Evolutionary conservation across 1,140 invertebrate genomes (phyloP).

Genomic region (Ips typographus): DNA sequence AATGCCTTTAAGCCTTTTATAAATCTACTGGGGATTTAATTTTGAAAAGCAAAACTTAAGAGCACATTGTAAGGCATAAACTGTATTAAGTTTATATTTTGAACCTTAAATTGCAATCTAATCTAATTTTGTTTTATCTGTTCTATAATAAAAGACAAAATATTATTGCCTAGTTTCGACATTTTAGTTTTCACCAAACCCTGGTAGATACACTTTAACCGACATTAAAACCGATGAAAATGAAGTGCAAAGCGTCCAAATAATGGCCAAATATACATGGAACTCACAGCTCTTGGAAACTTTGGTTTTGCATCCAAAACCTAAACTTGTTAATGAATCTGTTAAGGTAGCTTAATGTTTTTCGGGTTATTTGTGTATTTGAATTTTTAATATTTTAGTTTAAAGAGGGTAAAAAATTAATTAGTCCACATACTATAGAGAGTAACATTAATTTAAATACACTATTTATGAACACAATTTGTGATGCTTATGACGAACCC

Average conservation of each 20-base stretch:
- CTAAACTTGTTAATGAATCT: slow-evolving; percentile 1
- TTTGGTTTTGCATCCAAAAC: slow-evolving; percentile 22
- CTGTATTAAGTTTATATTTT: too few relatives aligned
- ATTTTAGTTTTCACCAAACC: slow-evolving; percentile 65
- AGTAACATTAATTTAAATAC: slow-evolving; percentile 60
- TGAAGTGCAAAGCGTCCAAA: slow-evolving; percentile 53
- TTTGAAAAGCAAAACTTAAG: too few relatives aligned
- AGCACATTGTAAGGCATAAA: too few relatives aligned
- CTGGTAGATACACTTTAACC: slow-evolving; percentile 61
- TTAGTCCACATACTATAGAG: slow-evolving; percentile 50
- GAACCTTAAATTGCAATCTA: too few relatives aligned
- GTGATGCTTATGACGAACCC: slow-evolving; percentile 60
- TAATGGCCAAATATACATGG: slow-evolving; percentile 57
- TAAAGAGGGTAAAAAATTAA: slow-evolving; percentile 51
- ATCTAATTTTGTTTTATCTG: too few relatives aligned
- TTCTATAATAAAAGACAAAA: too few relatives aligned
- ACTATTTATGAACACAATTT: slow-evolving; percentile 62
- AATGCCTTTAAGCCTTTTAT: too few relatives aligned
- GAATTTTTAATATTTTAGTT: slow-evolving; percentile 49
- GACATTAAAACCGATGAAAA: slow-evolving; percentile 55
- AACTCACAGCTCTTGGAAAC: slow-evolving; percentile 51
- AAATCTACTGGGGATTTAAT: too few relatives aligned
- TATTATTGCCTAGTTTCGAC: too few relatives aligned
- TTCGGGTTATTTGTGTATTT: not conserved
- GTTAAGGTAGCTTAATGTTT: slow-evolving; percentile 31